Evolutionary conservation across 1,140 invertebrate species (phyloP).

Genomic region (Armadillidium nasatum): DNA sequence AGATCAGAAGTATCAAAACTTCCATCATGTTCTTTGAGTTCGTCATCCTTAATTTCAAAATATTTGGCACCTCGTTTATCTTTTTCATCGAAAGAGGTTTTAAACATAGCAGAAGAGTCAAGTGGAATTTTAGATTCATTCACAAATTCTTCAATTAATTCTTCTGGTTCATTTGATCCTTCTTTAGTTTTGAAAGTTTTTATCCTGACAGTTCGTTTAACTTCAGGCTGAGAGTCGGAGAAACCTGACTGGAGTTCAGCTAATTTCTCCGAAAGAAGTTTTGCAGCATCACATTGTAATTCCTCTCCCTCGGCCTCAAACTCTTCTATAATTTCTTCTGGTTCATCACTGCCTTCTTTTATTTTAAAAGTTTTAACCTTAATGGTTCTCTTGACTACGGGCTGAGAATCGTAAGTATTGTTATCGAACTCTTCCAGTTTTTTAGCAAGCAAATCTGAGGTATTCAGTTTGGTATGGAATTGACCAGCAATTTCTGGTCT

Average conservation of each 20-base stretch:
- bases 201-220: not conserved
- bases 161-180: not conserved
- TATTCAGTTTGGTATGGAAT: no score
- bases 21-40: not conserved
- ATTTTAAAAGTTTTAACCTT: conserved; percentile 9
- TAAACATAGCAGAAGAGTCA: not conserved
- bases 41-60: not conserved
- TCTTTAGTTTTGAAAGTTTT: conserved; percentile 1
- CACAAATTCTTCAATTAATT: conserved; percentile 2
- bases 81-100: not conserved
- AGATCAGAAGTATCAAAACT: not conserved
- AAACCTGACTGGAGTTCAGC: not conserved
- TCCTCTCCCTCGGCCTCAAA: not conserved
- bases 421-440: not conserved
- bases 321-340: not conserved
- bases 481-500: no score
- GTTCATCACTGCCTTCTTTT: not conserved
- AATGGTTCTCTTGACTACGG: not conserved
- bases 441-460: not conserved
- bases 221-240: not conserved
- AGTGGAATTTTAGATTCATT: not conserved
- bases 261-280: not conserved
- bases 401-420: not conserved
- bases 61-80: not conserved
- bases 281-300: not conserved